phyloP scores from a whole-genome alignment of 2,888 invertebrate genomes.

The Clitarchus hookeri region DNA sequence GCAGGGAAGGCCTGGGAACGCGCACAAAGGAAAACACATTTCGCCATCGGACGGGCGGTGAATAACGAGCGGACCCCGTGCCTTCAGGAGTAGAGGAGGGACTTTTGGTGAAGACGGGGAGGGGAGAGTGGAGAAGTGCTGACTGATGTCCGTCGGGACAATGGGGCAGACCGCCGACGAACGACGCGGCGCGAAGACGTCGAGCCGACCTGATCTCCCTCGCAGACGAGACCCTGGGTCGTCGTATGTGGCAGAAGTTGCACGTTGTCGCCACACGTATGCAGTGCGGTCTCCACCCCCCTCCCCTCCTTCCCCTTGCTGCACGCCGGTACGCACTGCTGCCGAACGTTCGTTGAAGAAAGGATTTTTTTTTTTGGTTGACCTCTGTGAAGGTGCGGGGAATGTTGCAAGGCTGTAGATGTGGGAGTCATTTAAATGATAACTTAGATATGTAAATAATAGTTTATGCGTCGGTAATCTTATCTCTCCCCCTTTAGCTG shows the following conservation, averaged over 20 bases:
- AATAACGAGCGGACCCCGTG: background rate
- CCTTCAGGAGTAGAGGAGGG: background rate
- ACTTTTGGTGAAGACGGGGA: background rate
- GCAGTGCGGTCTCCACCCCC: too few species aligned
- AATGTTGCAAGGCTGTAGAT: too few species aligned
- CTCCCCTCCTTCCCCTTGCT: background rate
- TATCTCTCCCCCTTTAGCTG: too few species aligned
- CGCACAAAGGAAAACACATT: conserved; percentile 14
- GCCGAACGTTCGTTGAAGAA: too few species aligned
- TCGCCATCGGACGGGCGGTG: background rate
- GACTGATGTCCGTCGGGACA: background rate
- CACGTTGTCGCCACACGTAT: background rate
- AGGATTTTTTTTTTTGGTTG: too few species aligned
- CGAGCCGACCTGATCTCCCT: background rate
- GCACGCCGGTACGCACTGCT: background rate
- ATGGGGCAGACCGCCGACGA: background rate
- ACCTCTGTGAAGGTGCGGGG: too few species aligned
- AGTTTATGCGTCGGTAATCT: too few species aligned
- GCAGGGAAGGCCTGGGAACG: background rate
- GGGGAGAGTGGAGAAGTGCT: background rate
- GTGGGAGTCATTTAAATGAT: too few species aligned
- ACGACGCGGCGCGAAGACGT: background rate
- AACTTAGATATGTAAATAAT: too few species aligned
- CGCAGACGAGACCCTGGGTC: background rate
- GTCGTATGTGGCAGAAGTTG: background rate